Conservation (phyloP, 2,113 vertebrate genomes). For the Boulengeromyrus knoepffleri region DNA sequence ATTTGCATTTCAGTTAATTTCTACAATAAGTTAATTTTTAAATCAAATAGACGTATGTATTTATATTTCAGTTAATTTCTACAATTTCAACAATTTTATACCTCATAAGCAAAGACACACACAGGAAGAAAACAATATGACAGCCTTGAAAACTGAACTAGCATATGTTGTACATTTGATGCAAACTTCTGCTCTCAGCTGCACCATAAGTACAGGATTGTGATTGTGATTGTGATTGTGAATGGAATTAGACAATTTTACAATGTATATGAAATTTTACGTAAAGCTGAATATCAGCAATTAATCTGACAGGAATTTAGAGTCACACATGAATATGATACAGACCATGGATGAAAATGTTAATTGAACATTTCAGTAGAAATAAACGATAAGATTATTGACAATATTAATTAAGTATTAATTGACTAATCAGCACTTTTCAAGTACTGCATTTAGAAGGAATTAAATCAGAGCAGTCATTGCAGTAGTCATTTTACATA, state of each 20-base stretch:
- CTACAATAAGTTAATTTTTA: background rate
- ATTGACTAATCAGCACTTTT: background rate
- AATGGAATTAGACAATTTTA: background rate
- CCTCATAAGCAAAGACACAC: background rate
- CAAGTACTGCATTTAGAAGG: background rate
- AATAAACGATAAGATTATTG: background rate
- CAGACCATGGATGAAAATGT: background rate
- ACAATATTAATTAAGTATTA: background rate
- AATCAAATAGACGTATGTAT: background rate
- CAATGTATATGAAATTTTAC: background rate
- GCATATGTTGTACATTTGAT: background rate
- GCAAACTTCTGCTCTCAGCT: background rate
- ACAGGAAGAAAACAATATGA: background rate
- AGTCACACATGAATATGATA: background rate
- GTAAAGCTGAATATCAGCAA: background rate
- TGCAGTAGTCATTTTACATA: background rate
- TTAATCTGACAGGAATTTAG: background rate
- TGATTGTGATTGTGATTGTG: background rate
- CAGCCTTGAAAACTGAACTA: background rate
- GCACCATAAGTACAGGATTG: background rate
- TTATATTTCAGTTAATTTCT: background rate
- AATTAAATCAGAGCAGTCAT: background rate
- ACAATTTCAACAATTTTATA: background rate
- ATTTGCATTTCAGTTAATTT: background rate
- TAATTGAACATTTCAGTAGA: background rate